Evolutionary conservation across 2,797 vertebrate species (phyloP).

Genomic region (Euthynnus affinis): DNA sequence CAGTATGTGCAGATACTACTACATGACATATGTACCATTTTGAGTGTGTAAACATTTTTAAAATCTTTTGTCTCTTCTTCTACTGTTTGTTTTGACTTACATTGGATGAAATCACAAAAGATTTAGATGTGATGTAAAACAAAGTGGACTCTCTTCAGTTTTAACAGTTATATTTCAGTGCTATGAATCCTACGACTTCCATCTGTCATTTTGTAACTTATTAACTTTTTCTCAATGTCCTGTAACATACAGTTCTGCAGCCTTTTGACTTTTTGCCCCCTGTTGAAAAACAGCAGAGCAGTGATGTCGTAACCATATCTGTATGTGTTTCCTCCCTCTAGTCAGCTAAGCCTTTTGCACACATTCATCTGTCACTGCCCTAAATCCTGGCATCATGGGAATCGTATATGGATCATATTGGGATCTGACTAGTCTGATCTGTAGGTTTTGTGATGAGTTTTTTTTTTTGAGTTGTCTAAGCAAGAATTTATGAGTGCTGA

Average conservation of each 20-base stretch:
- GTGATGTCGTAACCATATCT: neutral
- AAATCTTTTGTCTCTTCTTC: neutral
- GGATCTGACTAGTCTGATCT: slow-evolving; percentile 9
- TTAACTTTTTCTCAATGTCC: neutral
- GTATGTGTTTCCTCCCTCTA: neutral
- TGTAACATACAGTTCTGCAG: neutral
- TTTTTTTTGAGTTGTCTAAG: slow-evolving; percentile 20
- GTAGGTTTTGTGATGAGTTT: slow-evolving; percentile 25
- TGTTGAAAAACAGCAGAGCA: neutral
- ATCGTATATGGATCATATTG: neutral
- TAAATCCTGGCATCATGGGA: neutral
- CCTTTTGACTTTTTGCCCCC: slow-evolving; percentile 19
- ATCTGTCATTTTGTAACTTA: neutral
- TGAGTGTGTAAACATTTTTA: neutral
- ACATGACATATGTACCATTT: neutral
- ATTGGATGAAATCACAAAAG: neutral
- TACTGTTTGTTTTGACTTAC: neutral
- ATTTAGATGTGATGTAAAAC: too few species aligned
- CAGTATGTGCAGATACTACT: neutral
- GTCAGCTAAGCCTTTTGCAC: neutral
- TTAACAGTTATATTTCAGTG: too few species aligned
- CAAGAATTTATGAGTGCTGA: slow-evolving; percentile 1
- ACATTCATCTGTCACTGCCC: slow-evolving; percentile 1
- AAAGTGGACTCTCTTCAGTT: too few species aligned
- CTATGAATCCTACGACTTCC: neutral